A percentile compares a stretch with the other conserved stretches of the same genome.
Evolutionary conservation across 2,113 vertebrate genomes (phyloP).

Genomic region (Carassius gibelio): DNA sequence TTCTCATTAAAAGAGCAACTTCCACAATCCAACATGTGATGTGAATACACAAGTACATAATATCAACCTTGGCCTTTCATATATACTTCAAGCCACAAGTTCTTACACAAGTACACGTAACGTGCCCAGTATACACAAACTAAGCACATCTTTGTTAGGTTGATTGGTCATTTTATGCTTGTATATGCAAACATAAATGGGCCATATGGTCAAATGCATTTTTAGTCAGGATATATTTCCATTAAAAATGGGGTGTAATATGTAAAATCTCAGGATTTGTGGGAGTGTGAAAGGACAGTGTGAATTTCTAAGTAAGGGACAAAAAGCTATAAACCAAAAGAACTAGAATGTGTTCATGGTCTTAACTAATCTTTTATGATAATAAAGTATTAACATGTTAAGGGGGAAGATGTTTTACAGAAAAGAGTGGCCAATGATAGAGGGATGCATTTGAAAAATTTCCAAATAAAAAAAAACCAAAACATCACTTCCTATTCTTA

Average conservation of each 20-base stretch:
- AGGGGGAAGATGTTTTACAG: constrained; percentile 56
- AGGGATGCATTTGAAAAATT: constrained; percentile 68
- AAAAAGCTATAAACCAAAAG: constrained; percentile 57
- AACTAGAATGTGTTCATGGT: constrained; percentile 66
- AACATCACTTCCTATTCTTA: constrained; percentile 83
- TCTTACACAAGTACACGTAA: constrained; percentile 60
- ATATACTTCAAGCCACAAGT: constrained; percentile 60
- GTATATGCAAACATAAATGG: constrained; percentile 64
- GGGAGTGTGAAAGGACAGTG: constrained; percentile 57
- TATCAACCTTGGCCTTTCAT: constrained; percentile 71
- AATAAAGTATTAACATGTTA: constrained; percentile 68
- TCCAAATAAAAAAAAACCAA: constrained; percentile 26
- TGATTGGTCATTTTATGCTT: constrained; percentile 74
- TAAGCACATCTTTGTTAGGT: constrained; percentile 53
- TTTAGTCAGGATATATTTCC: constrained; percentile 65
- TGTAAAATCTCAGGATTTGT: constrained; percentile 54
- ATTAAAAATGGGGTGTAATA: constrained; percentile 61
- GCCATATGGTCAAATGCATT: constrained; percentile 55
- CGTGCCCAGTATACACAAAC: constrained; percentile 47
- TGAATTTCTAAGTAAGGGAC: constrained; percentile 68
- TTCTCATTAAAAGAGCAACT: constrained; percentile 71
- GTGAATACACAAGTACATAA: constrained; percentile 76
- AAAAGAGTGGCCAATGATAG: constrained; percentile 57
- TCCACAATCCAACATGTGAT: constrained; percentile 63
- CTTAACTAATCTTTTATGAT: constrained; percentile 69